These are phyloP conservation scores for Camponotus vicinus DNA, from an alignment of 1,140 invertebrate species.

Conservation along the genomic window DNA sequence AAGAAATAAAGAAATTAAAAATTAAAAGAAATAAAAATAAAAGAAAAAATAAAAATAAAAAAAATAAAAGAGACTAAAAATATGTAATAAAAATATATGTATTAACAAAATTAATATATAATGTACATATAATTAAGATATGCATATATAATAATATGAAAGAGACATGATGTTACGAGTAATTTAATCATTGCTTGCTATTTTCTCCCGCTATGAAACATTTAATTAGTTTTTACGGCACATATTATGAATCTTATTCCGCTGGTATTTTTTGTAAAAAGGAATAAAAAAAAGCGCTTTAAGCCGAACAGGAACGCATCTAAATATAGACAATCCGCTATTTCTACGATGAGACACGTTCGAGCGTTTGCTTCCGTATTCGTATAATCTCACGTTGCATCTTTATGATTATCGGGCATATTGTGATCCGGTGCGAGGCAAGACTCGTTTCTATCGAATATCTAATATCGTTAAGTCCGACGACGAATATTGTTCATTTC, in stretches of 20 bases:
- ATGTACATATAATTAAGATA: no score
- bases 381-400: slow-evolving; percentile 71
- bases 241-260: neutral
- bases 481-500: slow-evolving; percentile 17
- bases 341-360: slow-evolving; percentile 54
- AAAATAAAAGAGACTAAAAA: neutral
- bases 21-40: neutral
- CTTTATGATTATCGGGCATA: slow-evolving; percentile 70
- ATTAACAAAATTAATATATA: no score
- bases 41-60: neutral
- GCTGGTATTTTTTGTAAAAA: slow-evolving; percentile 4
- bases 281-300: slow-evolving; percentile 8
- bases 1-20: neutral
- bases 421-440: slow-evolving; percentile 24
- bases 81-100: neutral
- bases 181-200: neutral
- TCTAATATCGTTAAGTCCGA: slow-evolving; percentile 40
- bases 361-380: slow-evolving; percentile 31
- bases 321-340: slow-evolving; percentile 51
- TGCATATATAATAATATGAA: neutral
- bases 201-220: neutral
- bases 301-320: neutral
- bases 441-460: slow-evolving; percentile 26
- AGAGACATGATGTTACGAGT: neutral
- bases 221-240: neutral